phyloP scores from a whole-genome alignment of 2,797 vertebrate genomes.

The Pseudomugil gertrudae region DNA sequence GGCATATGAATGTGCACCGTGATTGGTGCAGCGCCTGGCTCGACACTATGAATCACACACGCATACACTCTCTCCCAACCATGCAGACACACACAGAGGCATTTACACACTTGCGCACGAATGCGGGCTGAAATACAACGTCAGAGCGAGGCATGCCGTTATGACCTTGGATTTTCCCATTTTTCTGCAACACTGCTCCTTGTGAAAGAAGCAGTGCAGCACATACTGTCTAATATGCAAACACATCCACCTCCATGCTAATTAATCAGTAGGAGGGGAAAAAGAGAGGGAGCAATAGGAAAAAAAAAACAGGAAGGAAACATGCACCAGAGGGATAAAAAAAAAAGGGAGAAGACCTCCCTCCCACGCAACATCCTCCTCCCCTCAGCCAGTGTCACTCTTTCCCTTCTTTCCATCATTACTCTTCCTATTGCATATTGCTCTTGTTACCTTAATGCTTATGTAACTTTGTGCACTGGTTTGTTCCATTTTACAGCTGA shows the following conservation, averaged over 20 bases:
- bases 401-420: conserved; percentile 44
- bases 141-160: conserved; percentile 63
- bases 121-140: conserved; percentile 56
- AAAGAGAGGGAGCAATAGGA: conserved; percentile 9
- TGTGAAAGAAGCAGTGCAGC: conserved; percentile 53
- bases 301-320: conserved; percentile 28
- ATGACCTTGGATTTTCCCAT: conserved; percentile 84
- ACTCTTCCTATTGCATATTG: conserved; percentile 38
- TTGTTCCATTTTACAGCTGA: conserved; percentile 11
- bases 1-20: conserved; percentile 58
- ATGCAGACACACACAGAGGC: conserved; percentile 26
- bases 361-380: conserved; percentile 56
- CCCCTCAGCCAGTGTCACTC: conserved; percentile 42
- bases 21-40: conserved; percentile 76
- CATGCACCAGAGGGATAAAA: conserved; percentile 35
- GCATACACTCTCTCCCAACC: conserved; percentile 18
- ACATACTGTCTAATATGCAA: conserved; percentile 37
- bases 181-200: conserved; percentile 60
- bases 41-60: conserved; percentile 60
- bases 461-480: conserved; percentile 24
- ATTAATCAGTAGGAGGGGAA: conserved; percentile 40
- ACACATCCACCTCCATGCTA: conserved; percentile 34
- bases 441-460: conserved; percentile 26
- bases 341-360: conserved; percentile 61
- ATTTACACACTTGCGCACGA: conserved; percentile 19